Evolutionary conservation across 23 tunicate genomes (phyloP).

Genomic region (Oikopleura albicans): DNA sequence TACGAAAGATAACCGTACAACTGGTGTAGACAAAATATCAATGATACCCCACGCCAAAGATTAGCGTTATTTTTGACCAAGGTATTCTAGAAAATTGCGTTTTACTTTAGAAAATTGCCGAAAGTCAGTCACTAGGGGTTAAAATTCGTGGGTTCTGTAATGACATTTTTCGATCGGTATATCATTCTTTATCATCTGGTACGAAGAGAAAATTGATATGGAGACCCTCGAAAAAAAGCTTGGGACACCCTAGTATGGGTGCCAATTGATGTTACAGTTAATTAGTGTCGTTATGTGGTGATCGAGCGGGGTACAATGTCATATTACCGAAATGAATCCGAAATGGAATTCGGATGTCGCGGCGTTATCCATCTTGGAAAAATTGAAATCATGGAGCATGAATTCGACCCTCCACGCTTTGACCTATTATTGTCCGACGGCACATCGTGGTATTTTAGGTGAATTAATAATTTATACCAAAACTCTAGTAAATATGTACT

Average conservation of each 20-base stretch:
- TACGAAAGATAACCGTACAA: too few species aligned
- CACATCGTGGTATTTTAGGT: not conserved
- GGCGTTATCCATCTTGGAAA: conserved; percentile 54
- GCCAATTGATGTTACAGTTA: not conserved
- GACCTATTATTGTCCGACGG: not conserved
- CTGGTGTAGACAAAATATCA: too few species aligned
- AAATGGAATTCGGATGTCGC: conserved; percentile 67
- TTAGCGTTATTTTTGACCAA: too few species aligned
- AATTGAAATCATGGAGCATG: conserved; percentile 28
- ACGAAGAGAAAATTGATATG: too few species aligned
- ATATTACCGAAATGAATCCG: conserved; percentile 39
- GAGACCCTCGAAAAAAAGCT: not conserved
- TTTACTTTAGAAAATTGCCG: too few species aligned
- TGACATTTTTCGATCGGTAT: too few species aligned
- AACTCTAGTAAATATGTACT: too few species aligned
- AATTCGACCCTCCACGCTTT: conserved; percentile 40
- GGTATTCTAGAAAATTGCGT: too few species aligned
- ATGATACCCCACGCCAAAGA: too few species aligned
- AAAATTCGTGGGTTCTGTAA: too few species aligned
- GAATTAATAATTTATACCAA: not conserved
- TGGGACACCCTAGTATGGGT: not conserved
- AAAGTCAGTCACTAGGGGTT: too few species aligned
- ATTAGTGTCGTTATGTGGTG: conserved; percentile 26
- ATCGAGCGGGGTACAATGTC: conserved; percentile 49
- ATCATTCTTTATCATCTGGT: not conserved